Conservation (phyloP, 2,797 vertebrate species). For the Epinephelus coioides region DNA sequence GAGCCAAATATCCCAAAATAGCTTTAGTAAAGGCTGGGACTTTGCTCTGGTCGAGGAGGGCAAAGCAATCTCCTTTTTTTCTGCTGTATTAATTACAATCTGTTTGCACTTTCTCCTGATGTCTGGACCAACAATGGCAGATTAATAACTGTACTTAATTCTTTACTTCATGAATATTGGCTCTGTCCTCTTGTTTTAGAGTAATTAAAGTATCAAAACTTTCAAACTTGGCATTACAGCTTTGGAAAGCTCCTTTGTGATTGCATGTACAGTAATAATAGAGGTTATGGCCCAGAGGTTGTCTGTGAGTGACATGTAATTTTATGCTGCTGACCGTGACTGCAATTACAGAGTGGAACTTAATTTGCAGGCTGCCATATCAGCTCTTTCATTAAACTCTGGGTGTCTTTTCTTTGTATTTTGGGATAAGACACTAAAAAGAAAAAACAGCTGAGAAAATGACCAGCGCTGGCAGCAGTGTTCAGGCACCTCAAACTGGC, state of each 20-base stretch:
- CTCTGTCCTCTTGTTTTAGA: constrained; percentile 38
- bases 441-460: constrained; percentile 22
- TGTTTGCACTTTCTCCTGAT: constrained; percentile 13
- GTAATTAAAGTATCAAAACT: constrained; percentile 52
- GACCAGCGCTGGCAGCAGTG: constrained; percentile 32
- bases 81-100: constrained; percentile 20
- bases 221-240: constrained; percentile 34
- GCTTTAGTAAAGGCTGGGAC: no score
- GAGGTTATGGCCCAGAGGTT: constrained; percentile 52
- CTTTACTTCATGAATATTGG: constrained; percentile 7
- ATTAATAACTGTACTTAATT: constrained; percentile 37
- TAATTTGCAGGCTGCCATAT: constrained; percentile 56
- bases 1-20: neutral
- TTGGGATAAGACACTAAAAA: neutral
- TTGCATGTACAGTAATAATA: constrained; percentile 58
- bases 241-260: constrained; percentile 33
- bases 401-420: constrained; percentile 44
- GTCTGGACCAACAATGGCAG: constrained; percentile 34
- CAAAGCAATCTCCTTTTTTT: constrained; percentile 5
- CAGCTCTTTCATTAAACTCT: constrained; percentile 58
- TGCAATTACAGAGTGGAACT: constrained; percentile 46
- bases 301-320: constrained; percentile 57
- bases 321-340: constrained; percentile 56
- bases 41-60: neutral
- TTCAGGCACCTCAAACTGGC: constrained; percentile 40